Conservation (phyloP, 2,888 invertebrate species). For the Thymelicus acteon region DNA sequence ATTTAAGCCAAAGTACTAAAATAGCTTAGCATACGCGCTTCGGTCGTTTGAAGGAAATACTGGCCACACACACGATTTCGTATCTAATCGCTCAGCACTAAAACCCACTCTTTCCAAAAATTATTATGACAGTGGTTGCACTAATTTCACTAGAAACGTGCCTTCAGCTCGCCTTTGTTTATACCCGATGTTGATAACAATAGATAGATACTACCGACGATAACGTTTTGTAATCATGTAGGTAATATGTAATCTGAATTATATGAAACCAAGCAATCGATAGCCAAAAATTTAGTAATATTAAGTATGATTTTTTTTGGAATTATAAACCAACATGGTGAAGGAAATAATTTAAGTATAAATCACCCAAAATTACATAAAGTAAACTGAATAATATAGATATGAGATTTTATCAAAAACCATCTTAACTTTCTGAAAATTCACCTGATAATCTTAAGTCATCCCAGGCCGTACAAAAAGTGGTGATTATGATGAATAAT, state of each 20-base stretch:
- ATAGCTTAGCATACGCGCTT: constrained; percentile 30
- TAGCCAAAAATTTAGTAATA: constrained; percentile 2
- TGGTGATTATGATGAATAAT: too few species aligned
- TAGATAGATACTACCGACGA: constrained; percentile 54
- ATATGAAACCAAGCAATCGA: constrained; percentile 46
- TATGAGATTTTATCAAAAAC: too few species aligned
- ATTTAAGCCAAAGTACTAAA: constrained; percentile 29
- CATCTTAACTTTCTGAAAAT: too few species aligned
- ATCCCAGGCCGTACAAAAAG: too few species aligned
- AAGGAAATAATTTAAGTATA: too few species aligned
- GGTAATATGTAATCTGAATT: constrained; percentile 55
- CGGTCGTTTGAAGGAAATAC: constrained; percentile 22
- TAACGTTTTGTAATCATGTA: constrained; percentile 58
- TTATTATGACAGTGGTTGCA: constrained; percentile 12
- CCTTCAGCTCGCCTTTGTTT: constrained; percentile 43
- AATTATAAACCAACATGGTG: too few species aligned
- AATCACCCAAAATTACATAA: too few species aligned
- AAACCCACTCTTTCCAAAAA: constrained; percentile 12
- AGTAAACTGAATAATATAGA: too few species aligned
- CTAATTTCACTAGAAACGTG: constrained; percentile 21
- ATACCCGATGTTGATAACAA: constrained; percentile 58
- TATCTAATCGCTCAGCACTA: constrained; percentile 14
- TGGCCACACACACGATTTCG: not conserved
- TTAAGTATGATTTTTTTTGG: not conserved
- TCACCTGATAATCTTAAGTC: too few species aligned